Conservation (phyloP, 2,888 invertebrate species). For the Troides oblongomaculatus region DNA sequence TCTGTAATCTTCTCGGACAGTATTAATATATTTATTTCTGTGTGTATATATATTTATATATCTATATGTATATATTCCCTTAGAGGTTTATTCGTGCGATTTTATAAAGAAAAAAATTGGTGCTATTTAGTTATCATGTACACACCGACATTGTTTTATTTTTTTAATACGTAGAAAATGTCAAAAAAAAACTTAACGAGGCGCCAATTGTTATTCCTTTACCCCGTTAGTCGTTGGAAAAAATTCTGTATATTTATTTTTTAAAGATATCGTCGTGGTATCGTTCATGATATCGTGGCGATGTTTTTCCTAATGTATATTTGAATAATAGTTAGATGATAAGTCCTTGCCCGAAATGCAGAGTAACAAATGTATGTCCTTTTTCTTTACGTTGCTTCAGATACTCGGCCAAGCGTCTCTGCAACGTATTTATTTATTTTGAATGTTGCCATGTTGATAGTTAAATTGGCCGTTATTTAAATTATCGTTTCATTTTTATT, state of each 20-base stretch:
- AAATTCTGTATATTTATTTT: not conserved
- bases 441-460: constrained; percentile 16
- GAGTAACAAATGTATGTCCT: not conserved
- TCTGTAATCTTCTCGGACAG: constrained; percentile 10
- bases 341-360: not conserved
- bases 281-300: not conserved
- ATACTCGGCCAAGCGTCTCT: not conserved
- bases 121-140: not conserved
- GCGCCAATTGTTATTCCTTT: constrained; percentile 7
- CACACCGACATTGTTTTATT: constrained; percentile 2
- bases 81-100: not conserved
- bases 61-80: not conserved
- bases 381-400: not conserved
- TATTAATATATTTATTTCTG: constrained; percentile 6
- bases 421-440: constrained; percentile 16
- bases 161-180: not conserved
- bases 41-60: not conserved
- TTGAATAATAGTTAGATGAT: not conserved
- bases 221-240: not conserved
- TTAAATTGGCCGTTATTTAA: constrained; percentile 5
- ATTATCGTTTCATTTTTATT: constrained; percentile 10
- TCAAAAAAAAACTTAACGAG: not conserved
- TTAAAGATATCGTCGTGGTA: not conserved
- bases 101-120: constrained; percentile 9
- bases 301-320: not conserved